Percentiles rank a stretch among this genome's conserved stretches.
Evolutionary conservation across 2,888 invertebrate genomes (phyloP).

Genomic region (Caenorhabditis macrosperma): DNA sequence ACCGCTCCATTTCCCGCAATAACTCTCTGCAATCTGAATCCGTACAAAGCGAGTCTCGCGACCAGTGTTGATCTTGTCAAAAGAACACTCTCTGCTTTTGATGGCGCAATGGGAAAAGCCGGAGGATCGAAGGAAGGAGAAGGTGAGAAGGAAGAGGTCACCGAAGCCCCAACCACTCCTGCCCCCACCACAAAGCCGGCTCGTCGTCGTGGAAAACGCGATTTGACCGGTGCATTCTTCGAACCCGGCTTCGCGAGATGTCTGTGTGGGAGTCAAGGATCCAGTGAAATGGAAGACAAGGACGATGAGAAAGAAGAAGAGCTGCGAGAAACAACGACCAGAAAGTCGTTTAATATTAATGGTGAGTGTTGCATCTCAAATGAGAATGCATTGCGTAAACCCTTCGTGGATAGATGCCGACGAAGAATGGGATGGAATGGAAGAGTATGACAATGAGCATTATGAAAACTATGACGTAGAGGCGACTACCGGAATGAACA

Average conservation of each 20-base stretch:
- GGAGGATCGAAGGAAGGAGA: conserved; percentile 58
- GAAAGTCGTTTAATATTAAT: conserved; percentile 56
- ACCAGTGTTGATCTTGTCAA: conserved; percentile 74
- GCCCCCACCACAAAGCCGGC: conserved; percentile 38
- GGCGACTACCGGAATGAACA: conserved; percentile 47
- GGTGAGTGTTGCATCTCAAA: conserved; percentile 44
- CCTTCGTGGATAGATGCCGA: conserved; percentile 37
- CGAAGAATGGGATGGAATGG: conserved; percentile 57
- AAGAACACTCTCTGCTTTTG: conserved; percentile 76
- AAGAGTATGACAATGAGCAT: conserved; percentile 54
- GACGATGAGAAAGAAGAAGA: conserved; percentile 52
- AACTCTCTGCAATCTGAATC: conserved; percentile 79
- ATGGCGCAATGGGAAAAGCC: conserved; percentile 76
- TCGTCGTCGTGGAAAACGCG: conserved; percentile 53
- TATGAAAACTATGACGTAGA: conserved; percentile 54
- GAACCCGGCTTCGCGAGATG: conserved; percentile 70
- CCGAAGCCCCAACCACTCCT: conserved; percentile 46
- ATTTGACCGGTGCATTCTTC: conserved; percentile 67
- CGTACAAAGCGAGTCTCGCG: conserved; percentile 77
- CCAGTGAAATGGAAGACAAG: conserved; percentile 54
- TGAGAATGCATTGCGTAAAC: background rate
- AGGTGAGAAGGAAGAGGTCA: conserved; percentile 33
- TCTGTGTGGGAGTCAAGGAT: conserved; percentile 58
- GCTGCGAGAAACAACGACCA: conserved; percentile 45
- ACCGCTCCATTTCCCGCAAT: conserved; percentile 78